These are phyloP conservation scores for Xenopus petersii DNA, from an alignment of 2,797 vertebrate species.

Conservation along the genomic window DNA sequence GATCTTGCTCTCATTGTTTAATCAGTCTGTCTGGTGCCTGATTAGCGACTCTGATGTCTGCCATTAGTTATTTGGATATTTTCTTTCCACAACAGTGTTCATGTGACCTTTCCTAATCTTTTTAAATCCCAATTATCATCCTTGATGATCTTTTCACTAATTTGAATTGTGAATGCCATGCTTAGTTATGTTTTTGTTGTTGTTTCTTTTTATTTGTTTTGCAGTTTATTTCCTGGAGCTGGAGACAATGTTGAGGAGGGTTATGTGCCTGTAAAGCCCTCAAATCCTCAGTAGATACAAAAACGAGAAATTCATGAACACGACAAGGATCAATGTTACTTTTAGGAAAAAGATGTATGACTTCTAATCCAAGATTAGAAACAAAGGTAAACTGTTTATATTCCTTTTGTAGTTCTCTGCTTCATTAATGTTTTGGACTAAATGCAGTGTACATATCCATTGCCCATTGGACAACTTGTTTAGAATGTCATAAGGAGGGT, in stretches of 20 bases:
- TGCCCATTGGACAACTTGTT: too few species aligned
- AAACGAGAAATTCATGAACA: constrained; percentile 28
- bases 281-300: constrained; percentile 31
- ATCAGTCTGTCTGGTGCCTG: constrained; percentile 26
- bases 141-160: constrained; percentile 5
- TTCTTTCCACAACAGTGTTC: constrained; percentile 2
- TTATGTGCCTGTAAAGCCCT: constrained; percentile 1
- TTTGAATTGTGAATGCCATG: constrained; percentile 10
- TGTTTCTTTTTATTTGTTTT: constrained; percentile 15
- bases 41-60: constrained; percentile 26
- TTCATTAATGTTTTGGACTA: too few species aligned
- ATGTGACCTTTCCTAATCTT: not conserved
- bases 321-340: constrained; percentile 6
- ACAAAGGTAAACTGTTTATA: not conserved
- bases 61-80: constrained; percentile 20
- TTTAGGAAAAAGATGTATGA: not conserved
- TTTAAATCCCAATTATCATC: not conserved
- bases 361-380: not conserved
- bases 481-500: too few species aligned
- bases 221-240: constrained; percentile 50
- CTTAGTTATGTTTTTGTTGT: constrained; percentile 4
- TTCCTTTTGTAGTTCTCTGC: constrained; percentile 22
- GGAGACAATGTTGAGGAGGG: constrained; percentile 26
- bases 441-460: too few species aligned
- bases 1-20: not conserved